Evolutionary conservation across 2,888 invertebrate genomes (phyloP).

Genomic region (Minunthozetes semirufus): DNA sequence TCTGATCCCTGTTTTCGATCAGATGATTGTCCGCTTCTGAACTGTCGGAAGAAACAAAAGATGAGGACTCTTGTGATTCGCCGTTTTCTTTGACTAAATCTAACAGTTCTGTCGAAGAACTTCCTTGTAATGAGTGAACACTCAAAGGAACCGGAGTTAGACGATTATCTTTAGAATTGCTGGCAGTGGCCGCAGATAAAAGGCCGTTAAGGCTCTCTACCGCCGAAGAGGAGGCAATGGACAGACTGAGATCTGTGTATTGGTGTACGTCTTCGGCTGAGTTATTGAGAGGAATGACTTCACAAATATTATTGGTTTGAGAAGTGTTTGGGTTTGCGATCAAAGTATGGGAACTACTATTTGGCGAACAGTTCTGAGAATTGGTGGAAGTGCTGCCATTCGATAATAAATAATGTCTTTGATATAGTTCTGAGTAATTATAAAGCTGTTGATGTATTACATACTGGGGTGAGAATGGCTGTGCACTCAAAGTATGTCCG

Average conservation of each 20-base stretch:
- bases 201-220: slow-evolving; percentile 31
- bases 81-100: slow-evolving; percentile 21
- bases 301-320: slow-evolving; percentile 3
- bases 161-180: slow-evolving; percentile 27
- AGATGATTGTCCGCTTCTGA: slow-evolving; percentile 6
- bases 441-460: slow-evolving; percentile 25
- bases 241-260: slow-evolving; percentile 45
- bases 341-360: slow-evolving; percentile 8
- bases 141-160: slow-evolving; percentile 32
- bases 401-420: slow-evolving; percentile 25
- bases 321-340: slow-evolving; percentile 1
- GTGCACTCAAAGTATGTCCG: neutral
- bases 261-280: slow-evolving; percentile 43
- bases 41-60: slow-evolving; percentile 20
- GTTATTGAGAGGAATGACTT: slow-evolving; percentile 31
- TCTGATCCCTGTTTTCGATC: neutral
- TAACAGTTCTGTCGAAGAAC: neutral
- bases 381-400: slow-evolving; percentile 15
- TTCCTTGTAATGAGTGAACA: slow-evolving; percentile 9
- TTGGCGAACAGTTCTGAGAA: slow-evolving; percentile 13
- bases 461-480: slow-evolving; percentile 6
- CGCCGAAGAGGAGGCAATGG: slow-evolving; percentile 36
- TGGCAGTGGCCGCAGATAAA: slow-evolving; percentile 36
- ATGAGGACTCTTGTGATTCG: slow-evolving; percentile 4
- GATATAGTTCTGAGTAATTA: slow-evolving; percentile 23